Base-by-base conservation (phyloP, 2,888 invertebrate species). In the Ochropacha duplaris region DNA sequence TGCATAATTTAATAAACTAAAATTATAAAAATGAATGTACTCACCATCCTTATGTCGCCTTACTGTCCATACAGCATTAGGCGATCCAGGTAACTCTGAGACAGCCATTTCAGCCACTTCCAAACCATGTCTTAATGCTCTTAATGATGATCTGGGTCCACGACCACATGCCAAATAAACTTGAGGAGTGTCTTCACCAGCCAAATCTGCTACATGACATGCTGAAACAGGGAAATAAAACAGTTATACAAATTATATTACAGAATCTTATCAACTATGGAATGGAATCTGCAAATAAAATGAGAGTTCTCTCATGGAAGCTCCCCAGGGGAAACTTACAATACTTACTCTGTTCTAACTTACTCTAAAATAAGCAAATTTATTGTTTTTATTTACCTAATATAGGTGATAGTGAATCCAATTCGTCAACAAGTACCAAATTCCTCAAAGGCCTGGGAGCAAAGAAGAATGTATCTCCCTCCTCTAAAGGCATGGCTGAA, bases 51-150 rank as follows among this genome's bases (percentile, higher is more conserved):
- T 95, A 85, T 98, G 96, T 77, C 97, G 95, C 83, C 98, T 98
- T 22, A 99, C 99, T 31, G 99, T 99, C 99, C 99, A 99, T 1
- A 99, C 99, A 75, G 99, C 99, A 93, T 99, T 99, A 2, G 99
- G 99, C 81, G 98, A 99, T 81, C 99, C 99, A n/a, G 99, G 99
- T 70, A 99, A 93, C 88, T 99, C 99, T 24, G 99, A 99, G 2
- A 99, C 99, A 60, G 99, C 99, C 99, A 99, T 99, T 92, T 99
- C 99, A 0, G 99, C 98, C 1, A 99, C 99, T 94, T 99, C 99
- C 55, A 99, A 93, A 72, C 99, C 99, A 87, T 99, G 99, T 24
- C 99, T 94, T 11, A 99, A 90, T 0, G 99, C 98, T 77, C 98
- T 94, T 50, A 99, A 86, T 0, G 99, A 96, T 0, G 99, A 99